Percentiles rank a stretch among this genome's conserved stretches.
phyloP scores from a whole-genome alignment of 2,888 invertebrate species.

The Lissonota sp. region DNA sequence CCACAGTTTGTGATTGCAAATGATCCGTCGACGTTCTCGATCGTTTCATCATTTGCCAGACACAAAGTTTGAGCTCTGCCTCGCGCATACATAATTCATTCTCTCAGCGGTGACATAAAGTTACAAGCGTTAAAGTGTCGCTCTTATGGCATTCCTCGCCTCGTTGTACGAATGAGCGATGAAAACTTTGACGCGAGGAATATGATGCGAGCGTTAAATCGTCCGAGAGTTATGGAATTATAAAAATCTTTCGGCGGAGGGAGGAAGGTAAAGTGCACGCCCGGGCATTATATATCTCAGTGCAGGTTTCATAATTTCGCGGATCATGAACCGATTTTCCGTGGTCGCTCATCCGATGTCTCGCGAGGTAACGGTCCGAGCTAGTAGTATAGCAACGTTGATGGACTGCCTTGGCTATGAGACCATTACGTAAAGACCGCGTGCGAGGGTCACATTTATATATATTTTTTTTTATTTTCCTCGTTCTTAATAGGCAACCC shows the following conservation, averaged over 20 bases:
- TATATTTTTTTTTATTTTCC: not conserved
- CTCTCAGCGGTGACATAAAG: constrained; percentile 49
- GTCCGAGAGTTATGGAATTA: constrained; percentile 67
- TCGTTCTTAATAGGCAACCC: constrained; percentile 16
- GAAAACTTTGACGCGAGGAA: constrained; percentile 61
- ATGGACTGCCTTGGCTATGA: constrained; percentile 49
- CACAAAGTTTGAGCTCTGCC: not conserved
- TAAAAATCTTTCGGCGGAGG: constrained; percentile 67
- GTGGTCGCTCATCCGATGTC: constrained; percentile 55
- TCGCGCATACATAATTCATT: constrained; percentile 43
- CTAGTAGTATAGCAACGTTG: constrained; percentile 43
- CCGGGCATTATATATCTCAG: constrained; percentile 2
- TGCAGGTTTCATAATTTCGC: constrained; percentile 67
- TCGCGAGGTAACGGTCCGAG: constrained; percentile 63
- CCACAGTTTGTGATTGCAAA: constrained; percentile 14
- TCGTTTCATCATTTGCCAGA: too few relatives aligned
- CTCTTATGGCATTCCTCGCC: not conserved
- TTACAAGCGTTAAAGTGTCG: constrained; percentile 39
- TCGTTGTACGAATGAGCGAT: constrained; percentile 33
- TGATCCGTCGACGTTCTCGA: constrained; percentile 21
- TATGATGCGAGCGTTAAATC: constrained; percentile 67
- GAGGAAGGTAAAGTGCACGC: not conserved
- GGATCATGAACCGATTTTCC: constrained; percentile 66
- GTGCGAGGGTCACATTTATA: constrained; percentile 16
- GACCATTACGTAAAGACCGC: constrained; percentile 43